phyloP scores from a whole-genome alignment of 1,140 invertebrate genomes.

The Neocloeon triangulifer region DNA sequence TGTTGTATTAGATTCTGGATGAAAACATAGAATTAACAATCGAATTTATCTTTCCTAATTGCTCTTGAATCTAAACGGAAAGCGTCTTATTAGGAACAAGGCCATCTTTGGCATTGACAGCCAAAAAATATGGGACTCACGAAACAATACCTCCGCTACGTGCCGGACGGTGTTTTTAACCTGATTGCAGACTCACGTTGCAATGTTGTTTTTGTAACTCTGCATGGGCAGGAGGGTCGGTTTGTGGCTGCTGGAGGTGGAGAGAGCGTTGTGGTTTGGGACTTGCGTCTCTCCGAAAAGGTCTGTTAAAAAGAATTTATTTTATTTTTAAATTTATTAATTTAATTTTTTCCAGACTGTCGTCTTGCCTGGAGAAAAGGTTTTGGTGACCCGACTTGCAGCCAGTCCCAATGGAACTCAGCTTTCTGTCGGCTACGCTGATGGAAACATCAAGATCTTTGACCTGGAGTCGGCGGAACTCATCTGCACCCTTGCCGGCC shows the following conservation, averaged over 20 bases:
- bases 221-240: constrained; percentile 50
- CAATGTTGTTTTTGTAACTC: constrained; percentile 52
- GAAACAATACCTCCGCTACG: constrained; percentile 87
- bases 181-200: constrained; percentile 57
- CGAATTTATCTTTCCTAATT: too few species aligned
- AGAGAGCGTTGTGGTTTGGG: constrained; percentile 87
- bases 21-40: too few species aligned
- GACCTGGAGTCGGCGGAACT: constrained; percentile 42
- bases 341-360: constrained; percentile 25
- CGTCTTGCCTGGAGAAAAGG: constrained; percentile 51
- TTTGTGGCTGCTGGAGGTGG: constrained; percentile 73
- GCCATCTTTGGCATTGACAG: too few species aligned
- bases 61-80: too few species aligned
- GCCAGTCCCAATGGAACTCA: constrained; percentile 45
- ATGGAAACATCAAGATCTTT: constrained; percentile 73
- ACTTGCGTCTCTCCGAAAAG: constrained; percentile 71
- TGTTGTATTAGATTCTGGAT: too few species aligned
- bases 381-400: constrained; percentile 45
- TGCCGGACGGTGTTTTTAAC: constrained; percentile 58
- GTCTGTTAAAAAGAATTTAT: constrained; percentile 23
- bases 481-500: constrained; percentile 63
- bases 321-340: neutral
- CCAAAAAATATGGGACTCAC: constrained; percentile 98
- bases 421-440: constrained; percentile 74
- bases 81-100: too few species aligned